Evolutionary conservation across 2,113 vertebrate species (phyloP), one percentile per base, ranked within the genome.

Genomic region (Megalops atlanticus): DNA sequence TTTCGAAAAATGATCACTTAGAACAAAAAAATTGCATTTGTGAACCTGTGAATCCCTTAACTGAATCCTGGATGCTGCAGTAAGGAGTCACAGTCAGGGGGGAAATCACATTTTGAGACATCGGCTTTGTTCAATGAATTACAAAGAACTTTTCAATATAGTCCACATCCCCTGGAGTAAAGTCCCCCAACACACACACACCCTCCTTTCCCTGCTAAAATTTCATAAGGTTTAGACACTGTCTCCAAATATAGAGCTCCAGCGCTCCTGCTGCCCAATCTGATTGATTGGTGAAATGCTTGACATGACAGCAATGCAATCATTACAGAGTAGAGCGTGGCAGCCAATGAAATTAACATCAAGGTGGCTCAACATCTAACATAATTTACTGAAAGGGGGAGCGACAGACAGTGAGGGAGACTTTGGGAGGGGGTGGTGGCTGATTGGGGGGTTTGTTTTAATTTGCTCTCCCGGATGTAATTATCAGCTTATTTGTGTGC

Each of bases 201-300:
- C n/a, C n/a, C n/a, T n/a, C n/a, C 75, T 43, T 38, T 52, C 76
- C 4, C 33, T 74, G 38, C 69, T 76, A 76, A 58, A 79, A 71
- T 81, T 83, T 81, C 75, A 83, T 79, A 70, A 69, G 78, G 74
- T 85, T 83, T 83, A 78, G 79, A 83, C 80, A 79, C 71, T 52
- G 79, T 76, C 36, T 49, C 52, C 35, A 76, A 52, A 75, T 40
- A 47, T 41, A 72, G 36, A 36, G 69, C 15, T 16, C 31, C 49
- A 72, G 47, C 14, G 45, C 39, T 31, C 6, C 41, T 24, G 41
- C 49, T 27, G 52, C 27, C 16, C 43, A 10, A 12, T 54, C 40
- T 85, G 84, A 85, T 81, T 81, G 79, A 85, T 83, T 78, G 79
- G 54, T 47, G 79, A 72, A 52, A 47, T 68, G 76, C 75, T 52